Conservation (phyloP, 2,113 vertebrate genomes). For the Barbus barbus region DNA sequence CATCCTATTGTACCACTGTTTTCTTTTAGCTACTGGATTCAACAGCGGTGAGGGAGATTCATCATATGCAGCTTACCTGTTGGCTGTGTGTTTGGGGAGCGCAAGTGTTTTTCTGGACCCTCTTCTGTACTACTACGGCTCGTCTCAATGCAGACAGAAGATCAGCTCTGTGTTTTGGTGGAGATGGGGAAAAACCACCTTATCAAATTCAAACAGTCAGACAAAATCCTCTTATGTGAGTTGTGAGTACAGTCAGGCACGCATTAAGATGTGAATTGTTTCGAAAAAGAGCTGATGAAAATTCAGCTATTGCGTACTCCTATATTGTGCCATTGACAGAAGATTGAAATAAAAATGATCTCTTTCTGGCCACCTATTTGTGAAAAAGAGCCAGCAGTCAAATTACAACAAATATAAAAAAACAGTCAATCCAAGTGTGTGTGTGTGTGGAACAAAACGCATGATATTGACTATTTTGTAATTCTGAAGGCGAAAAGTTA, state of each 20-base stretch:
- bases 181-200: constrained; percentile 40
- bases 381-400: no score
- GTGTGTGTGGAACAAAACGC: no score
- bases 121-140: constrained; percentile 90
- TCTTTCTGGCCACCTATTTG: neutral
- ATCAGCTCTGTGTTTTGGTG: constrained; percentile 71
- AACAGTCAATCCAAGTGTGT: no score
- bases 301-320: neutral
- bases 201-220: neutral
- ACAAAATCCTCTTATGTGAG: neutral
- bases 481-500: neutral
- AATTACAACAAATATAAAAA: no score
- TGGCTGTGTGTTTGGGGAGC: constrained; percentile 85
- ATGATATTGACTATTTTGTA: neutral
- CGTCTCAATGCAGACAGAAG: constrained; percentile 87
- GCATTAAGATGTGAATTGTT: neutral
- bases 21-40: constrained; percentile 64
- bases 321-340: neutral
- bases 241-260: neutral
- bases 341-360: neutral
- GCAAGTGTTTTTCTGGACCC: constrained; percentile 91
- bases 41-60: constrained; percentile 58
- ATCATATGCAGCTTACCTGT: constrained; percentile 85
- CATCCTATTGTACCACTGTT: constrained; percentile 86
- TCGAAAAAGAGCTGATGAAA: neutral